Evolutionary conservation across 2,113 vertebrate genomes (phyloP), one percentile per base, ranked within the genome.

Genomic region (Eurypyga helias): DNA sequence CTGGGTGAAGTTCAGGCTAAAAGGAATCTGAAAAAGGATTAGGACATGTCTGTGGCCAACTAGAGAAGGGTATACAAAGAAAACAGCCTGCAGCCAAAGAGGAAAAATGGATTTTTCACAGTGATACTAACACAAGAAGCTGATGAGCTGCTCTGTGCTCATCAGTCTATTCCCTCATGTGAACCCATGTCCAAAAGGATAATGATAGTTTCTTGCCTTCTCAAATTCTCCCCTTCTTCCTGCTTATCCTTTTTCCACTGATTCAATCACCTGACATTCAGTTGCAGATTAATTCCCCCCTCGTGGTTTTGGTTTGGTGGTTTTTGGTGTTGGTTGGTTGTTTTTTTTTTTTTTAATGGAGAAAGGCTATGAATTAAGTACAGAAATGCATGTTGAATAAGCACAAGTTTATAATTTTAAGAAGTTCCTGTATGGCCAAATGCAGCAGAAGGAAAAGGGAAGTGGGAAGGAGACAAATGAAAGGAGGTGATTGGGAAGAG

Each of bases 141-240:
- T 83, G 71, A 81, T 90, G 67, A 86, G 79, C 64, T 81, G n/a
- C 83, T 70, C 67, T 75, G 29, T 60, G 43, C 60, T 97, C 60
- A 46, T 83, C 76, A 87, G 46, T 73, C 43, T 93, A 31, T 95
- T 91, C 69, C 89, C 80, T 92, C 54, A 81, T 34, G 55, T 94
- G 94, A 91, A 90, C 77, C 64, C 72, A 17, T 67, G 87, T 96
- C 86, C 43, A 0, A 87, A 93, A 60, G 55, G 73, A 89, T 92
- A 89, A 89, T n/a, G 69, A 57, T 75, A 87, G 92, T 91, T 96
- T 96, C 96, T 95, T 95, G 91, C 77, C 72, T 60, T 96, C 91
- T 96, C 91, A 83, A 67, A 92, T 87, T 96, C 55, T 82, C 69
- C 60, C 77, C 43, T 95, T 92, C 84, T 85, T 94, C n/a, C 69